Evolutionary conservation across 1,140 invertebrate genomes (phyloP).

Genomic region (Oppia nitens): DNA sequence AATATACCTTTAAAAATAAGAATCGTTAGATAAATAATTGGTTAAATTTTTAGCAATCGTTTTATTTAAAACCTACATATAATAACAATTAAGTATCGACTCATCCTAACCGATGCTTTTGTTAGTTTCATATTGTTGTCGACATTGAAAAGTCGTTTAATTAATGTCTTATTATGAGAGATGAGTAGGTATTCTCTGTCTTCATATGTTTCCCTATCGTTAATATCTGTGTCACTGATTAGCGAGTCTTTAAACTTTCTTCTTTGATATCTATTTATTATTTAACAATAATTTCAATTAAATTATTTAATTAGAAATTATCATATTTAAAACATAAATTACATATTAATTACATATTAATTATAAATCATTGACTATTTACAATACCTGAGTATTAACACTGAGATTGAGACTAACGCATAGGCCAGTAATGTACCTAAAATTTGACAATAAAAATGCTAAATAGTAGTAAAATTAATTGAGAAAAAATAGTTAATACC

Average conservation of each 20-base stretch:
- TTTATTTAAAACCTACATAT: too few relatives aligned
- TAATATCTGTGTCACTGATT: neutral
- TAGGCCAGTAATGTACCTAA: constrained; percentile 51
- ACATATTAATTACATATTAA: too few relatives aligned
- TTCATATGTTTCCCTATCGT: neutral
- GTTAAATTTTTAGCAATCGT: neutral
- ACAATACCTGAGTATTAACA: constrained; percentile 54
- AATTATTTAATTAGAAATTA: neutral
- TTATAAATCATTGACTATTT: too few relatives aligned
- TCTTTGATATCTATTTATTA: neutral
- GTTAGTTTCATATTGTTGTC: neutral
- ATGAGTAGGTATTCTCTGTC: neutral
- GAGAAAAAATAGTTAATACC: constrained; percentile 37
- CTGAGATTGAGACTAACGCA: constrained; percentile 71
- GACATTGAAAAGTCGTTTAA: neutral
- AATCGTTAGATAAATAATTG: neutral
- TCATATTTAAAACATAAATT: neutral
- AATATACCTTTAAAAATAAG: neutral
- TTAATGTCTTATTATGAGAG: neutral
- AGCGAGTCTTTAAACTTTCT: neutral
- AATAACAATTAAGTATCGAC: neutral
- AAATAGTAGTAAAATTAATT: constrained; percentile 3
- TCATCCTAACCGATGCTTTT: neutral
- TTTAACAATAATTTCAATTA: neutral
- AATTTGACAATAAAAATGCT: neutral